Evolutionary conservation across 1,140 invertebrate genomes (phyloP).

Genomic region (Lasioglossum baleicum): DNA sequence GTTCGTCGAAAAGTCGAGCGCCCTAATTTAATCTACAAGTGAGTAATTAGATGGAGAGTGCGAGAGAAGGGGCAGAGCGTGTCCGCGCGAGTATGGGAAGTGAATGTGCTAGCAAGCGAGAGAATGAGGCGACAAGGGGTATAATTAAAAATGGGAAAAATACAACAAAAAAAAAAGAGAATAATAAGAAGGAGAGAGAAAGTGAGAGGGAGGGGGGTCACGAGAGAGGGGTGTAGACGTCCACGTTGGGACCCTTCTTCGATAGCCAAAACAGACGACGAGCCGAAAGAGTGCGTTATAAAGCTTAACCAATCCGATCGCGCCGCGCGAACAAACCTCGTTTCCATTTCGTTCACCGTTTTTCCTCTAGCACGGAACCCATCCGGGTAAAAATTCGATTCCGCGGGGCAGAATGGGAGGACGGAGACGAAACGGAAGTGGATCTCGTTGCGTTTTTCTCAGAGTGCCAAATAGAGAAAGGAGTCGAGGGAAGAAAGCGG

Average conservation of each 20-base stretch:
- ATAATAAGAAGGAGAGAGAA: neutral
- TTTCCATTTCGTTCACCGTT: neutral
- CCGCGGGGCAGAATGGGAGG: neutral
- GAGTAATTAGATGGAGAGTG: neutral
- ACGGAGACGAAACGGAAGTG: neutral
- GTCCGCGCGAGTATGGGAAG: neutral
- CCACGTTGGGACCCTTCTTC: slow-evolving; percentile 10
- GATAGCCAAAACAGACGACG: slow-evolving; percentile 6
- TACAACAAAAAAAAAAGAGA: slow-evolving; percentile 27
- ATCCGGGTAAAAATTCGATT: neutral
- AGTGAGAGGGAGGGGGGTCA: neutral
- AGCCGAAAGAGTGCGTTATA: slow-evolving; percentile 17
- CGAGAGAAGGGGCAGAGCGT: neutral
- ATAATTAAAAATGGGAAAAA: slow-evolving; percentile 17
- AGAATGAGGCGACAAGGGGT: slow-evolving; percentile 9
- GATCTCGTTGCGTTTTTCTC: slow-evolving; percentile 69
- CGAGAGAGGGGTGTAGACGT: neutral
- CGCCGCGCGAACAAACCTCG: neutral
- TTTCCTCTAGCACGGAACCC: neutral
- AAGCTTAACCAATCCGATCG: neutral
- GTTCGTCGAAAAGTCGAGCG: slow-evolving; percentile 13
- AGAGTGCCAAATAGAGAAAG: slow-evolving; percentile 74
- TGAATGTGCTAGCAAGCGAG: neutral
- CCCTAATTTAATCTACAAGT: slow-evolving; percentile 8
- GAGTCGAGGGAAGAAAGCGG: neutral